These are phyloP conservation scores for Sylvia borin DNA, from an alignment of 2,797 vertebrate genomes.

Conservation along the genomic window DNA sequence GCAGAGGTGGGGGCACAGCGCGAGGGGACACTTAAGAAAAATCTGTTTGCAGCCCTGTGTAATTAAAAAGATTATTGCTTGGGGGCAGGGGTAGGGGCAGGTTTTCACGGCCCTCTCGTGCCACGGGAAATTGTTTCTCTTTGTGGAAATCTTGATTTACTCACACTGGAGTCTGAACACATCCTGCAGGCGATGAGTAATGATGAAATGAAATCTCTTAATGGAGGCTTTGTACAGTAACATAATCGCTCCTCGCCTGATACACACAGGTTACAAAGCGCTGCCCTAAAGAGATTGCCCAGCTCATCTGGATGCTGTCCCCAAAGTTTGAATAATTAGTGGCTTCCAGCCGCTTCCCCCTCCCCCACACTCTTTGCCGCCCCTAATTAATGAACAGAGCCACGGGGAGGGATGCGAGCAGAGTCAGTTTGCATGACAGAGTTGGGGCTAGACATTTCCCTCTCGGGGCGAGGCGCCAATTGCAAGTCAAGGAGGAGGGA, in stretches of 20 bases:
- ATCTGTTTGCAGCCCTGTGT: neutral
- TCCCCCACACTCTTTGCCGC: neutral
- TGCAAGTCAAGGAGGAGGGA: neutral
- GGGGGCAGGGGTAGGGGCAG: neutral
- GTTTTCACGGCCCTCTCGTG: neutral
- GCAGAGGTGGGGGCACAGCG: rapidly evolving
- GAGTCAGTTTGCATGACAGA: constrained; percentile 36
- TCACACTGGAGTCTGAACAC: neutral
- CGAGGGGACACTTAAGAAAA: neutral
- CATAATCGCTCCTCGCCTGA: neutral
- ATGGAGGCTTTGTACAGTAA: neutral
- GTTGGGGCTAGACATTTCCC: neutral
- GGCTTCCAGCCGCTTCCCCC: neutral
- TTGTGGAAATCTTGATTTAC: neutral
- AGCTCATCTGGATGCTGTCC: neutral
- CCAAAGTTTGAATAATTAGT: constrained; percentile 47
- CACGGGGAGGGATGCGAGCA: neutral
- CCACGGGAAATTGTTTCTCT: neutral
- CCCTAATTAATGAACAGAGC: constrained; percentile 46
- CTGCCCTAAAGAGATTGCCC: neutral
- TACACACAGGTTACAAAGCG: neutral
- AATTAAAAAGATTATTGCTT: neutral
- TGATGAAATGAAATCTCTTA: neutral
- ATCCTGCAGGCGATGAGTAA: neutral
- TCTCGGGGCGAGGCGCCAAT: neutral